A percentile compares a stretch with the other conserved stretches of the same genome.
These are phyloP conservation scores for Hylomyscus alleni DNA, from an alignment of 2,797 vertebrate species.

Conservation along the genomic window DNA sequence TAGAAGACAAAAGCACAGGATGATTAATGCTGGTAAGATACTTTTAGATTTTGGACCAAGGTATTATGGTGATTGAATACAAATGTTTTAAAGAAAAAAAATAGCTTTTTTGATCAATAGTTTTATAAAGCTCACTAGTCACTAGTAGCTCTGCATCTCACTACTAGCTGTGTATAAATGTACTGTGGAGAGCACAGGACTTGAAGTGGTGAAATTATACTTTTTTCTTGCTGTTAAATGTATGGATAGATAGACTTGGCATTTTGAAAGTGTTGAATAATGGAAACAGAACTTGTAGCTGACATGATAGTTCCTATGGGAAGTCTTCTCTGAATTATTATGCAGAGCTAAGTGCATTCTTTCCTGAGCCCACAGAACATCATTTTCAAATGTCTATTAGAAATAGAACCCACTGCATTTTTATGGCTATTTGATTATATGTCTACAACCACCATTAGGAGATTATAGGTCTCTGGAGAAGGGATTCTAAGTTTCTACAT, in stretches of 20 bases:
- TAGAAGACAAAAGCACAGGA: background rate
- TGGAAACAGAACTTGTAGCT: constrained; percentile 67
- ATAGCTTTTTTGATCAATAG: background rate
- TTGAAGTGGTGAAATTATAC: background rate
- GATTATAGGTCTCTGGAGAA: constrained; percentile 58
- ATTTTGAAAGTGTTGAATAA: constrained; percentile 68
- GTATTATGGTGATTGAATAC: background rate
- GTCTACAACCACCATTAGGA: constrained; percentile 68
- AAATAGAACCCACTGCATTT: constrained; percentile 67
- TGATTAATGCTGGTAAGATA: background rate
- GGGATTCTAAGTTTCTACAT: constrained; percentile 56
- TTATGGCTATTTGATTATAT: constrained; percentile 77
- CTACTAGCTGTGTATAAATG: background rate
- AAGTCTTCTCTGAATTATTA: constrained; percentile 74
- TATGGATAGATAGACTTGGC: constrained; percentile 36
- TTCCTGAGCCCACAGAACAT: constrained; percentile 44
- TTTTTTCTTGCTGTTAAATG: constrained; percentile 21
- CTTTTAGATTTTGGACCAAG: background rate
- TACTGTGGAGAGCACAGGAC: background rate
- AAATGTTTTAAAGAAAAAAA: background rate
- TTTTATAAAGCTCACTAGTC: background rate
- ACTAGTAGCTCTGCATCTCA: background rate
- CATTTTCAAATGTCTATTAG: constrained; percentile 75
- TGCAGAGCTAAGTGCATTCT: constrained; percentile 74
- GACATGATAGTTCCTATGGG: constrained; percentile 69